Evolutionary conservation across 2,888 invertebrate genomes (phyloP).

Genomic region (Drosophila cognata): DNA sequence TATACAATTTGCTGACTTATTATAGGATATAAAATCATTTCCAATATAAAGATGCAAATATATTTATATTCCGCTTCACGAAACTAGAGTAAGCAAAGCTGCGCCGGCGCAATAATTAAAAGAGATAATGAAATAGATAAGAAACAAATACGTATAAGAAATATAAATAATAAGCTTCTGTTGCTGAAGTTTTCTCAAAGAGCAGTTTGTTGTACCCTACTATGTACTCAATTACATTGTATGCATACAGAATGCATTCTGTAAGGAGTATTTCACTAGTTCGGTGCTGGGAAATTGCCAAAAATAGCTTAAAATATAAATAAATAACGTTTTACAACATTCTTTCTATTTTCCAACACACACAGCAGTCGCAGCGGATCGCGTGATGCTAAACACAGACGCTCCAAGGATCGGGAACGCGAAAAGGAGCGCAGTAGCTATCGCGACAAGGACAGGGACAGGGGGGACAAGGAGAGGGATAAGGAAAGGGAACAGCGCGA

Average conservation of each 20-base stretch:
- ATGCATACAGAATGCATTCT: not conserved
- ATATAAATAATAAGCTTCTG: not conserved
- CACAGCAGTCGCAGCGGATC: slow-evolving; percentile 79
- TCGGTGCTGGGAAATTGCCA: not conserved
- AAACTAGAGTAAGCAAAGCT: not conserved
- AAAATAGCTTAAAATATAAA: not conserved
- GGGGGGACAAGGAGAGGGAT: slow-evolving; percentile 49
- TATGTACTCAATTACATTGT: not conserved
- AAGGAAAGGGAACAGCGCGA: slow-evolving; percentile 55
- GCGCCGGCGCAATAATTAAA: not conserved
- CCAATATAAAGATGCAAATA: not conserved
- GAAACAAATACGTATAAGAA: not conserved
- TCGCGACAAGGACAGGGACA: slow-evolving; percentile 39
- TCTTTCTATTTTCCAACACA: slow-evolving; percentile 24
- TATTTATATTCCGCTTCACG: not conserved
- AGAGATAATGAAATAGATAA: not conserved
- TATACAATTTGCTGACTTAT: not conserved
- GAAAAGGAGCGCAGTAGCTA: slow-evolving; percentile 67
- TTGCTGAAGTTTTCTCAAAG: not conserved
- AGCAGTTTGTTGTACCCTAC: not conserved
- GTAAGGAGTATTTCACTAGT: not conserved
- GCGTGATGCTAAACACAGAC: slow-evolving; percentile 71
- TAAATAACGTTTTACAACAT: not conserved
- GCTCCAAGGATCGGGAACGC: slow-evolving; percentile 71
- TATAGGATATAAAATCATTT: not conserved